Evolutionary conservation across 92 coral and sea anemone genomes (phyloP), one percentile per base, ranked within the genome.

Genomic region (Phenganax marumi): DNA sequence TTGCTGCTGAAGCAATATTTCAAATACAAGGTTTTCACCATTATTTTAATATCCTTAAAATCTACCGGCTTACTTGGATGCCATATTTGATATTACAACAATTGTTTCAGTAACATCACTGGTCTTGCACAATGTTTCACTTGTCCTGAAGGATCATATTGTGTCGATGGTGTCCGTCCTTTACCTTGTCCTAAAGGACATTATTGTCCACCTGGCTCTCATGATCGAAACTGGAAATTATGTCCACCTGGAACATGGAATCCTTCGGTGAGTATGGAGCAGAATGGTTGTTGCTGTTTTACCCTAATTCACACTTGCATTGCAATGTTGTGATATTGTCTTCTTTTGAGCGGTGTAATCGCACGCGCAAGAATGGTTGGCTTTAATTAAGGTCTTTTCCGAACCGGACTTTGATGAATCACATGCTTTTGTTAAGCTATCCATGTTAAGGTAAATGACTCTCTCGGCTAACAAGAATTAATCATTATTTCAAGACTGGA

Each of bases 191-290:
- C 96, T 0, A 75, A 69, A 53, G 99, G 99, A 10, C 93, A 85
- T 64, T 96, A 89, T 83, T 96, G 99, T 64, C 99, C 99, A 0
- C 76, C 57, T 5, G 90, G 91, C 21, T 89, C 97, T 52, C 97
- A 92, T 33, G 52, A 85, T 19, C 84, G 97, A 21, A 86, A 50
- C 52, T 62, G 72, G 73, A 87, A 83, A 79, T 86, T 85, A 84
- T 96, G 99, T 76, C 91, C 89, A 22, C 87, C 96, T 55, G 99
- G 99, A 14, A 92, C 96, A 43, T 91, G 90, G 89, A 92, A 92
- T 72, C 91, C 94, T 25, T 90, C 90, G 76, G 99, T 96, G 63
- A 83, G 92, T 71, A 18, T 52, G 10, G 10, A 33, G 43, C 43
- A 33, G 43, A 33, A 33, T 33, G 2, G 5, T 33, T 63, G 21